Base-by-base conservation (phyloP, 2,888 invertebrate genomes). In the Leptothorax acervorum region DNA sequence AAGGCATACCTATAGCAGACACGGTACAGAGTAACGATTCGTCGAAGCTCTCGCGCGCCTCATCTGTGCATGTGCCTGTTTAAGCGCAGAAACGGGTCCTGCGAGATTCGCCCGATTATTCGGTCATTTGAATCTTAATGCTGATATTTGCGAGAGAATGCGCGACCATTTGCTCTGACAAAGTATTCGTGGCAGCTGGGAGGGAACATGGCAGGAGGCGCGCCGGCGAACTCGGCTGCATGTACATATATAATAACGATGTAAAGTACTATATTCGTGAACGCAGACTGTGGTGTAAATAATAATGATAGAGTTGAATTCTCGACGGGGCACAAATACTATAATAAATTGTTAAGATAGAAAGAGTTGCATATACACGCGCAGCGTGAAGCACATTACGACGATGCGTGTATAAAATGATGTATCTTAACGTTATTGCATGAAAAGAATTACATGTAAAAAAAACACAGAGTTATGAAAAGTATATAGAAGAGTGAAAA, bases 121-220 rank as follows among this genome's bases (percentile, higher is more conserved):
- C 68, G 70, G 45, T 81, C 70, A 75, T 82, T 74, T 62, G 68
- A 84, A 84, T 84, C 68, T 68, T 82, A 82, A 74, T 53, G 82
- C 31, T 74, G 74, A 82, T 68, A 75, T 62, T 82, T 60, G 66
- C 60, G 62, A 65, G 60, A 75, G 42, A 82, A 82, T 70, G 70
- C 65, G 66, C 60, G 51, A n/a, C 62, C 81, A 28, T 65, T 81
- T 55, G 23, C 81, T 28, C n/a, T 79, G 83, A 66, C 68, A 70
- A 83, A 81, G 78, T 76, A 65, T 82, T 63, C 63, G 35, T n/a
- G 31, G 55, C 83, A 60, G 48, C 74, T 73, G 73, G 28, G 11
- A 23, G 48, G 35, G 45, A 79, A 60, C 57, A 57, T 45, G 31
- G 70, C 15, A 45, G n/a, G 18, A 45, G 28, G 15, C 28, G 12